Conservation (phyloP, 2,888 invertebrate genomes). For the Matsumyia berberina region DNA sequence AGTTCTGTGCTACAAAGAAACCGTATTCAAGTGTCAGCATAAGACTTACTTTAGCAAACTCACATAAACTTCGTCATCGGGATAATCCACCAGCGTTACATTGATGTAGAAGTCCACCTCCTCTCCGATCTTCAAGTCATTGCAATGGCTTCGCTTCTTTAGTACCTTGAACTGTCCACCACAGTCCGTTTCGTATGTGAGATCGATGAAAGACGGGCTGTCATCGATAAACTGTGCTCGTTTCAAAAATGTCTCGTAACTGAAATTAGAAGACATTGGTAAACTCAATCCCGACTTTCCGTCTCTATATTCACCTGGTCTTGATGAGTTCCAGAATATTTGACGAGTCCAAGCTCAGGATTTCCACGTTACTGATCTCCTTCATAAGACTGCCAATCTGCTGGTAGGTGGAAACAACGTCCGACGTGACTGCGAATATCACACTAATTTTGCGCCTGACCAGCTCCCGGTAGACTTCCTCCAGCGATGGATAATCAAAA, state of each 20-base stretch:
- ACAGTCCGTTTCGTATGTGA: conserved; percentile 91
- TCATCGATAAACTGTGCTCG: conserved; percentile 88
- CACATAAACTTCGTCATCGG: conserved; percentile 85
- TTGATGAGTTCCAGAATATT: conserved; percentile 94
- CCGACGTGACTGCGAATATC: conserved; percentile 93
- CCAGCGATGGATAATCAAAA: conserved; percentile 94
- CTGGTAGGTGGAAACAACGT: conserved; percentile 88
- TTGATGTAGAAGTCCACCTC: conserved; percentile 88
- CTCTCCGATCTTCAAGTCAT: conserved; percentile 87
- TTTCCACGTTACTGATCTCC: conserved; percentile 91
- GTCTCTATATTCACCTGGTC: conserved; percentile 85
- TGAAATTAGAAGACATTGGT: conserved; percentile 72
- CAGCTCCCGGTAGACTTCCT: conserved; percentile 89
- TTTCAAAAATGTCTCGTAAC: conserved; percentile 89
- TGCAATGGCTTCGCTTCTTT: conserved; percentile 86
- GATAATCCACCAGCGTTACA: conserved; percentile 86
- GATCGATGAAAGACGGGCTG: conserved; percentile 86
- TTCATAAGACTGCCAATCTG: conserved; percentile 89
- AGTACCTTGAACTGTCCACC: conserved; percentile 85
- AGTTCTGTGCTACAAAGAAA: conserved; percentile 82
- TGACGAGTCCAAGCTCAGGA: conserved; percentile 91
- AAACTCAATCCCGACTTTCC: background rate
- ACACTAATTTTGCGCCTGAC: conserved; percentile 89
- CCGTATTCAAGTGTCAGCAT: background rate
- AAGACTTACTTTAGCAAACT: conserved; percentile 59